Evolutionary conservation across 2,113 vertebrate genomes (phyloP), one percentile per base, ranked within the genome.

Genomic region (Lepus europaeus): DNA sequence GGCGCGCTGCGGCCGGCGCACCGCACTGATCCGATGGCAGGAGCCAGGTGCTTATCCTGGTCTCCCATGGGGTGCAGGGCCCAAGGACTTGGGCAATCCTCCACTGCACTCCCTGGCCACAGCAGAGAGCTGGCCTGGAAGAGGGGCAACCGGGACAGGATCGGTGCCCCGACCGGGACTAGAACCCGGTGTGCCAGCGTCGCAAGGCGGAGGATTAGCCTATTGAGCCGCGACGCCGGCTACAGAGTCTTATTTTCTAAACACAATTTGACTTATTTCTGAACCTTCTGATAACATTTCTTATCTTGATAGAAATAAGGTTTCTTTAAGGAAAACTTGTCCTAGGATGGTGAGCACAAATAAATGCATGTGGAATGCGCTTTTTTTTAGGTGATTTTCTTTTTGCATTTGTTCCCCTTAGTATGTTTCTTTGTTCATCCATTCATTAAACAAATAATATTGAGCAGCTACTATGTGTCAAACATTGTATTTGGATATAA

Each of bases 261-360:
- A 90, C 63, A 51, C n/a, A 56, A 31, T 77, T 53, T 77, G 27
- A 77, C 27, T 96, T 93, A 51, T 51, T 56, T 92, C 68, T 95
- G 63, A 49, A 33, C 29, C 23, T 80, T 89, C 31, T 29, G 39
- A 89, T 96, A 16, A 16, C 53, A 45, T 70, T 70, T 89, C 87
- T 87, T 27, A 53, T 73, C 29, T 27, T 89, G n/a, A 25, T 1
- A 31, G 64, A 92, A 61, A 19, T 16, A 33, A 20, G 6, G 6
- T 56, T 83, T 66, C 9, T 83, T 89, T 61, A 63, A 84, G 20
- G n/a, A 74, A 93, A 61, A 36, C 33, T 20, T 73, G 19, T 33
- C 10, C 29, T 70, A 73, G 13, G 59, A 64, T 31, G 49, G 27
- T 31, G 63, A 87, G 16, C 17, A 86, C 64, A 33, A 53, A 45